Conservation (phyloP, 2,797 vertebrate species). For the Hirundo rustica region DNA sequence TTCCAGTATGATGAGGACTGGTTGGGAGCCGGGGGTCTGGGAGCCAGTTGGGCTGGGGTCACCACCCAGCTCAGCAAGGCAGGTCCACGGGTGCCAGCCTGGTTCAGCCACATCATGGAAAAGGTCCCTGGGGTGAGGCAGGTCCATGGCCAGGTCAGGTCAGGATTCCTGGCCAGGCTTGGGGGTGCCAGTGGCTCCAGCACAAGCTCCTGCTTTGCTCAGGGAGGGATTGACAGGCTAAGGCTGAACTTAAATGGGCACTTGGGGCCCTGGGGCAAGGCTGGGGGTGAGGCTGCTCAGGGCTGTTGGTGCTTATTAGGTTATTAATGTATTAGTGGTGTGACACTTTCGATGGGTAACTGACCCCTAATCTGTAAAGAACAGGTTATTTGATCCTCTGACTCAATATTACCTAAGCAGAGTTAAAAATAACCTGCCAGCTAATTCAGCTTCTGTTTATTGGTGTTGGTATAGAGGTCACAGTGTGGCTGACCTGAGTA, state of each 20-base stretch:
- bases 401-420: background rate
- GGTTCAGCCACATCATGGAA: rapidly evolving
- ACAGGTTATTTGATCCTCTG: background rate
- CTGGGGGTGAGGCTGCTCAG: background rate
- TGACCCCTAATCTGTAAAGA: background rate
- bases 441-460: background rate
- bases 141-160: rapidly evolving
- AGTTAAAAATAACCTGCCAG: background rate
- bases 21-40: background rate
- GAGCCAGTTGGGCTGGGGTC: background rate
- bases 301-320: background rate
- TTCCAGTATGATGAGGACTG: rapidly evolving
- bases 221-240: rapidly evolving
- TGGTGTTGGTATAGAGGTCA: background rate
- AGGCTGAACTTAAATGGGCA: background rate
- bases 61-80: background rate
- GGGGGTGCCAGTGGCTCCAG: background rate
- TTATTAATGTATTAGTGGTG: background rate
- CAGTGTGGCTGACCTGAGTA: background rate
- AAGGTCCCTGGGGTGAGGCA: background rate
- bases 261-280: background rate
- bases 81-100: background rate
- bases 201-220: background rate
- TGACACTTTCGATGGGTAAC: background rate
- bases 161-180: background rate